Conservation (phyloP, 2,888 invertebrate species). For the Pediacus dermestoides region DNA sequence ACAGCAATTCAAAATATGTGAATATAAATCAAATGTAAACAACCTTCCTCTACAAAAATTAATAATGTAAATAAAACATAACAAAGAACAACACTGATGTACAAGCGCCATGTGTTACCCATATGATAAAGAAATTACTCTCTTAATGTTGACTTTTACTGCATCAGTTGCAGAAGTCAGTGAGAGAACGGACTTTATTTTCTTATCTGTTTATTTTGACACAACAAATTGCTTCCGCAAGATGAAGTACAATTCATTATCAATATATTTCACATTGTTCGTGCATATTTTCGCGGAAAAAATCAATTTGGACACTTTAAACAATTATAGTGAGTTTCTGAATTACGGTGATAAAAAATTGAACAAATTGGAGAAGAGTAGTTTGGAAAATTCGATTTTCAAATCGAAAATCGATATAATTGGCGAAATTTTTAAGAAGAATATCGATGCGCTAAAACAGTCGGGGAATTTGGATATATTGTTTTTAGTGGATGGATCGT, state of each 20-base stretch:
- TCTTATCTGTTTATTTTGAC: background rate
- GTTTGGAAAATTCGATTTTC: constrained; percentile 45
- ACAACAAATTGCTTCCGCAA: no score
- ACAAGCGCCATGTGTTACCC: constrained; percentile 18
- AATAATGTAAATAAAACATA: constrained; percentile 5
- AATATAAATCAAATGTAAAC: no score
- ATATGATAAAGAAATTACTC: constrained; percentile 16
- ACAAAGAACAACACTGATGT: constrained; percentile 18
- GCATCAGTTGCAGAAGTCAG: no score
- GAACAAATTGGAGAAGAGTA: constrained; percentile 31
- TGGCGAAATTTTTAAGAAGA: constrained; percentile 55
- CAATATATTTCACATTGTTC: background rate
- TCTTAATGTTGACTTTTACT: background rate
- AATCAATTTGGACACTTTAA: constrained; percentile 30
- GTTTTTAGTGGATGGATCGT: constrained; percentile 68
- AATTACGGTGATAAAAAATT: constrained; percentile 46
- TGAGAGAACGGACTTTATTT: constrained; percentile 7
- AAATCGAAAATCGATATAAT: constrained; percentile 55
- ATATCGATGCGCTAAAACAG: constrained; percentile 53
- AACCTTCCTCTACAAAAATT: constrained; percentile 2
- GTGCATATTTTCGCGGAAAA: constrained; percentile 18
- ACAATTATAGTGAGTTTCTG: constrained; percentile 44
- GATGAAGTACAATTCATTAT: constrained; percentile 5
- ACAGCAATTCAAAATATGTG: no score
- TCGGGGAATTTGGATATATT: constrained; percentile 55